A percentile compares a stretch with the other conserved stretches of the same genome.
phyloP scores from a whole-genome alignment of 2,797 vertebrate genomes.

The Orestias chungarensis region DNA sequence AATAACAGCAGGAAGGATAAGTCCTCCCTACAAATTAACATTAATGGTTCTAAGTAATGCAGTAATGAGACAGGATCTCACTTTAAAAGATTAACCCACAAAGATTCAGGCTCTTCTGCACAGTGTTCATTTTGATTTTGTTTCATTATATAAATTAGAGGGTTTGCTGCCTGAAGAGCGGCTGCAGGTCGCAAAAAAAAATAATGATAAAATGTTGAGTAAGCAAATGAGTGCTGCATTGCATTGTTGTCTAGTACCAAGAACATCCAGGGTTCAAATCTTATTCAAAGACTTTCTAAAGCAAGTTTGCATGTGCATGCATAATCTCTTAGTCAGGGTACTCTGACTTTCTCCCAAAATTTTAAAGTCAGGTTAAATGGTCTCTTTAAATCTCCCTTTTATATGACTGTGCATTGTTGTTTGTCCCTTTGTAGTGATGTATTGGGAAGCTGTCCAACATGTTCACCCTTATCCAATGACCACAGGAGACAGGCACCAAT shows the following conservation, averaged over 20 bases:
- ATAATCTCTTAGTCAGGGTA: background rate
- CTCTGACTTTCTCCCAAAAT: background rate
- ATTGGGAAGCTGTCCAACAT: too few relatives aligned
- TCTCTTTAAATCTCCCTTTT: background rate
- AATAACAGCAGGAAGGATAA: constrained; percentile 28
- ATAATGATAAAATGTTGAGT: constrained; percentile 17
- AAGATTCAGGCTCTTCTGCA: constrained; percentile 10
- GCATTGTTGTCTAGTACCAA: too few relatives aligned
- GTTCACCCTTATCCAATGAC: too few relatives aligned
- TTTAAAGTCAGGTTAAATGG: background rate
- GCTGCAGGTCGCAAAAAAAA: constrained; percentile 31
- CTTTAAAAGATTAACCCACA: constrained; percentile 30
- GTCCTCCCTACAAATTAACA: constrained; percentile 34
- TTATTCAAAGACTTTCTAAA: too few relatives aligned
- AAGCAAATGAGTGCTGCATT: too few relatives aligned
- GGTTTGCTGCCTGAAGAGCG: constrained; percentile 14
- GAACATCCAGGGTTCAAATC: too few relatives aligned
- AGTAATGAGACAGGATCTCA: constrained; percentile 34
- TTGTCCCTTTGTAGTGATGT: background rate
- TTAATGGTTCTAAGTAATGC: constrained; percentile 32
- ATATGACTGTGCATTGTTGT: background rate
- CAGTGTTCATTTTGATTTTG: constrained; percentile 17
- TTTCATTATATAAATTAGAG: constrained; percentile 45
- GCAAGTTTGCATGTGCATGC: background rate
- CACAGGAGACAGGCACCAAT: too few relatives aligned